Conservation (phyloP, 2,797 vertebrate genomes). For the Calcarius lapponicus region DNA sequence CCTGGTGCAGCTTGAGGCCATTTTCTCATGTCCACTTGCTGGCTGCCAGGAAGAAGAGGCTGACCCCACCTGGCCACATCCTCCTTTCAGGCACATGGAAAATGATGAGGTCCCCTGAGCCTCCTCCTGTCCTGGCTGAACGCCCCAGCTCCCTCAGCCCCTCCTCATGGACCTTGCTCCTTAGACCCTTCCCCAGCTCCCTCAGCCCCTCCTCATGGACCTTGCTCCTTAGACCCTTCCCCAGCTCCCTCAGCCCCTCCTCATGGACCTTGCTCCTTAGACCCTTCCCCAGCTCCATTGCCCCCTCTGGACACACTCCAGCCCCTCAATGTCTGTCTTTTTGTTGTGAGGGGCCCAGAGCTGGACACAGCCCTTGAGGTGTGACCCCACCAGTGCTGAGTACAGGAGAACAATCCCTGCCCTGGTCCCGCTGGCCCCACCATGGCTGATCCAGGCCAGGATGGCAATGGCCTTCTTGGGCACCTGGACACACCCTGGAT, state of each 20-base stretch:
- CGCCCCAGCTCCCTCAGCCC: background rate
- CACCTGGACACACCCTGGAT: rapidly evolving
- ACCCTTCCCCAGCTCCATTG: background rate
- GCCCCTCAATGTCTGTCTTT: background rate
- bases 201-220: background rate
- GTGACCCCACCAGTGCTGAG: background rate
- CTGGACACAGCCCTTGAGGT: background rate
- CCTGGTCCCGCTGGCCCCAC: background rate
- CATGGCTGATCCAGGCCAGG: background rate
- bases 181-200: background rate
- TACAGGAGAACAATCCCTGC: background rate
- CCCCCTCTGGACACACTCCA: rapidly evolving
- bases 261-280: background rate
- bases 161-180: background rate
- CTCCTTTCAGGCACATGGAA: background rate
- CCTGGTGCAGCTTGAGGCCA: background rate
- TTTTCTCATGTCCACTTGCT: background rate
- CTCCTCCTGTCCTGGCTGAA: background rate
- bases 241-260: background rate
- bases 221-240: background rate
- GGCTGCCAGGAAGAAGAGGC: background rate
- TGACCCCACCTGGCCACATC: too few relatives aligned
- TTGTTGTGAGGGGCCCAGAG: too few relatives aligned
- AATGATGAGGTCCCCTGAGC: background rate
- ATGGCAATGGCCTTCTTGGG: background rate